Evolutionary conservation across 2,797 vertebrate genomes (phyloP).

Genomic region (Scomberomorus guttatus): DNA sequence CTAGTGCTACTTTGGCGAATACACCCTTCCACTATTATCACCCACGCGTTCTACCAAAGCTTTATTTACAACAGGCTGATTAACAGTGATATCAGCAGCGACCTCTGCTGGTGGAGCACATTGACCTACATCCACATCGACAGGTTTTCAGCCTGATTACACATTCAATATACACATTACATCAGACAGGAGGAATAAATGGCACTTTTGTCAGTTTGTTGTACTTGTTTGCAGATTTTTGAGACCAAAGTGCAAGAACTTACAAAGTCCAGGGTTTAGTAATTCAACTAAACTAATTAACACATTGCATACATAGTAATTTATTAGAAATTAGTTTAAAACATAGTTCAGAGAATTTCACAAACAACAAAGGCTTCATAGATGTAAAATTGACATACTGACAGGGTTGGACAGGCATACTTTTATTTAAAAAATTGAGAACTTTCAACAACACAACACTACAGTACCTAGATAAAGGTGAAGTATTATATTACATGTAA

Average conservation of each 20-base stretch:
- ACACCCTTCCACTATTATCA: slow-evolving; percentile 55
- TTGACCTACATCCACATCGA: not conserved
- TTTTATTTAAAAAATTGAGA: slow-evolving; percentile 19
- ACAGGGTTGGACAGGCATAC: not conserved
- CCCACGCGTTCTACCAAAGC: slow-evolving; percentile 67
- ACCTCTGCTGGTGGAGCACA: slow-evolving; percentile 33
- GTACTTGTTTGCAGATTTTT: not conserved
- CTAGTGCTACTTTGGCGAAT: not conserved
- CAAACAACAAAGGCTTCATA: not conserved
- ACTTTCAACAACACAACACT: not conserved
- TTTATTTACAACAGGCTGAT: slow-evolving; percentile 73
- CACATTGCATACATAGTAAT: not conserved
- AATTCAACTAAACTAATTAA: not conserved
- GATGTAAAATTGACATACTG: not conserved
- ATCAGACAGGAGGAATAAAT: slow-evolving; percentile 12
- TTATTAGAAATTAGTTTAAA: not conserved
- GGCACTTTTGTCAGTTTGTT: not conserved
- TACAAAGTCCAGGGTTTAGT: not conserved
- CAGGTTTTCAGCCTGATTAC: not conserved
- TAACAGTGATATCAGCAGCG: slow-evolving; percentile 41
- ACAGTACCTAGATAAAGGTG: not conserved
- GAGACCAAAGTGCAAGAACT: not conserved
- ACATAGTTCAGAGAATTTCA: not conserved
- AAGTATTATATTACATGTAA: slow-evolving; percentile 11
- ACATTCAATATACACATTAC: slow-evolving; percentile 25